A percentile compares a stretch with the other conserved stretches of the same genome.
phyloP scores from a whole-genome alignment of 2,888 invertebrate species.

The Litoditis marina region DNA sequence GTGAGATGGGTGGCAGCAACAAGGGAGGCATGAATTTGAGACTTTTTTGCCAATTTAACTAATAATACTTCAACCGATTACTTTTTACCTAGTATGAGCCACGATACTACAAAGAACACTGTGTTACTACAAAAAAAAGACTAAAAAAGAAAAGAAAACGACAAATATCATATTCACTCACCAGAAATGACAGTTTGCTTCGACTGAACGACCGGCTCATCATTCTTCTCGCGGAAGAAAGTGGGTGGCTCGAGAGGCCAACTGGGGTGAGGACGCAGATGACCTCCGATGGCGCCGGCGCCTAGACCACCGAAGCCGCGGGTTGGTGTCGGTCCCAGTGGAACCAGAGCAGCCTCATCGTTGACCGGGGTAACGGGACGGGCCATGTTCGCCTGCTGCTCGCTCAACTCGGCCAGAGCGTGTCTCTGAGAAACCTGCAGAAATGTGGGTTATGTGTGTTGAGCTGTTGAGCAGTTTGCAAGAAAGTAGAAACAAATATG shows the following conservation, averaged over 20 bases:
- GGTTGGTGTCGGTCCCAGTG: slow-evolving; percentile 2
- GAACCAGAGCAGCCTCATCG: not conserved
- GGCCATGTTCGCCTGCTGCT: not conserved
- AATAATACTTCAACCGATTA: not conserved
- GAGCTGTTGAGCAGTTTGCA: no score
- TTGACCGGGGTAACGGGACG: slow-evolving; percentile 4
- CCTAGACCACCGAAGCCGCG: slow-evolving; percentile 2
- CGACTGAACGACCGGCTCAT: not conserved
- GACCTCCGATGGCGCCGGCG: not conserved
- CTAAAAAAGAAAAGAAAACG: no score
- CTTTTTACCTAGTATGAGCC: not conserved
- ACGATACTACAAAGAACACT: no score
- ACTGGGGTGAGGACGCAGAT: slow-evolving; percentile 35
- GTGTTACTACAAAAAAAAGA: no score
- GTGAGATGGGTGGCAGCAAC: no score
- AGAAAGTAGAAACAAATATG: no score
- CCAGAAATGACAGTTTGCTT: no score
- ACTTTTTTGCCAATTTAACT: no score
- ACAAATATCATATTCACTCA: no score
- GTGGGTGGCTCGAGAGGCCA: slow-evolving; percentile 43
- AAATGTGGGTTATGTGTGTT: no score
- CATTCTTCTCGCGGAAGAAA: slow-evolving; percentile 26
- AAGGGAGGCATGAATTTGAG: no score
- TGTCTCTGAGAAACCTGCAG: slow-evolving; percentile 40
- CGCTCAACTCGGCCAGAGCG: slow-evolving; percentile 30